Conservation (phyloP, 2,113 vertebrate genomes). For the Proteles cristata region DNA sequence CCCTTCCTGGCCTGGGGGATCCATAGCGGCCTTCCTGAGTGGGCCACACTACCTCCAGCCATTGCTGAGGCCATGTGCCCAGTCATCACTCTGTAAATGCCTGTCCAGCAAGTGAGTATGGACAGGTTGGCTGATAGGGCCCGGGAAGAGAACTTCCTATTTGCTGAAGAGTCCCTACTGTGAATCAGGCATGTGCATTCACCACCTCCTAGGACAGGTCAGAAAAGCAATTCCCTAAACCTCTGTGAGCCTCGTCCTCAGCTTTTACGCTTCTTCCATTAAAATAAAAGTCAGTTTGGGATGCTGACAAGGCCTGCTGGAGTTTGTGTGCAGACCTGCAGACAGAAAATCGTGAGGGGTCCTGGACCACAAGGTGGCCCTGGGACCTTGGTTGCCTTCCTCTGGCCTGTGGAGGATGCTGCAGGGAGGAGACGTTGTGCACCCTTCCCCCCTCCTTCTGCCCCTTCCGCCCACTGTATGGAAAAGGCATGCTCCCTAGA, state of each 20-base stretch:
- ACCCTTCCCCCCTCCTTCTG: background rate
- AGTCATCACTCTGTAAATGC: background rate
- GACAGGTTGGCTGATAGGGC: background rate
- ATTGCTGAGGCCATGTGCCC: background rate
- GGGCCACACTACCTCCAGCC: background rate
- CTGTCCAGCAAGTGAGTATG: background rate
- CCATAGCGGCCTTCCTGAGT: background rate
- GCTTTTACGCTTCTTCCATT: background rate
- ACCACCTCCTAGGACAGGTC: background rate
- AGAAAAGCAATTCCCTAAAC: background rate
- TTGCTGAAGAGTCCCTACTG: background rate
- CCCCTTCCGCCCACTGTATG: background rate
- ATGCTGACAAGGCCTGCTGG: background rate
- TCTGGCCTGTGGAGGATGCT: background rate
- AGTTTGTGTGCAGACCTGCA: background rate
- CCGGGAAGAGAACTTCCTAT: background rate
- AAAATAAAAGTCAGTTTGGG: slow-evolving; percentile 24
- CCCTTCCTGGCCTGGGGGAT: background rate
- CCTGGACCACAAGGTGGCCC: background rate
- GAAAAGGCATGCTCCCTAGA: background rate
- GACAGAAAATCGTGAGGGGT: background rate
- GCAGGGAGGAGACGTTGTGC: background rate
- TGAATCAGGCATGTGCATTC: background rate
- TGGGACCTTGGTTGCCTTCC: background rate
- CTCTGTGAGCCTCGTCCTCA: background rate